Percentiles rank a stretch among this genome's conserved stretches.
phyloP scores from a whole-genome alignment of 2,797 vertebrate genomes.

The Tragopan temminckii region DNA sequence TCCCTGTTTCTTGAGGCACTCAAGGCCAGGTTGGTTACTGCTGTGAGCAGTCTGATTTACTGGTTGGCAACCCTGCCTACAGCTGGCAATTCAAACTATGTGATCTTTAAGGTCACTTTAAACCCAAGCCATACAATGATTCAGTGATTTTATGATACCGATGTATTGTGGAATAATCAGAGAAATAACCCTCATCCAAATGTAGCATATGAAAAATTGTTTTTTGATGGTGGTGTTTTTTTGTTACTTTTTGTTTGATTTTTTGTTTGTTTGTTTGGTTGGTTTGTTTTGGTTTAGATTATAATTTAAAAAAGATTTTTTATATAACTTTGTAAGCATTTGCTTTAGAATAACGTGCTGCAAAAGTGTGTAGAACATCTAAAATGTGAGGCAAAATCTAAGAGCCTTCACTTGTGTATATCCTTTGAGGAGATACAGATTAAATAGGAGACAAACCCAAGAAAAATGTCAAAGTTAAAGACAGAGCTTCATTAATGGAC shows the following conservation, averaged over 20 bases:
- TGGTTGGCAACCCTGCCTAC: not conserved
- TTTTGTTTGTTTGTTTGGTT: not conserved
- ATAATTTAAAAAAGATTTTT: not conserved
- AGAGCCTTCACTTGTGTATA: not conserved
- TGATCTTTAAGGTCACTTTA: not conserved
- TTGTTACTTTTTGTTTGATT: not conserved
- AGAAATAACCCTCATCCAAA: not conserved
- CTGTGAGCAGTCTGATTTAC: not conserved
- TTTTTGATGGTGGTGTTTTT: not conserved
- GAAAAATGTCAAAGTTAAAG: not conserved
- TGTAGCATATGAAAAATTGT: not conserved
- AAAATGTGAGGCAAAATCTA: not conserved
- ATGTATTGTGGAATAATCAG: not conserved
- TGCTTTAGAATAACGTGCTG: not conserved
- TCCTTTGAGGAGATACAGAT: not conserved
- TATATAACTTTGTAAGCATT: not conserved
- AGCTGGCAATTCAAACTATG: not conserved
- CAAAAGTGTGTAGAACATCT: not conserved
- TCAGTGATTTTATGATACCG: not conserved
- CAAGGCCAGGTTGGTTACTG: not conserved
- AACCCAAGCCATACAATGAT: not conserved
- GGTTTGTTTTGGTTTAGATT: not conserved
- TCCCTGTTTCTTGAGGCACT: not conserved
- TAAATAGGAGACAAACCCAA: not conserved
- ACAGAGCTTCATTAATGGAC: not conserved